Conservation (phyloP, 2,888 invertebrate genomes). For the Nomada ferruginata region DNA sequence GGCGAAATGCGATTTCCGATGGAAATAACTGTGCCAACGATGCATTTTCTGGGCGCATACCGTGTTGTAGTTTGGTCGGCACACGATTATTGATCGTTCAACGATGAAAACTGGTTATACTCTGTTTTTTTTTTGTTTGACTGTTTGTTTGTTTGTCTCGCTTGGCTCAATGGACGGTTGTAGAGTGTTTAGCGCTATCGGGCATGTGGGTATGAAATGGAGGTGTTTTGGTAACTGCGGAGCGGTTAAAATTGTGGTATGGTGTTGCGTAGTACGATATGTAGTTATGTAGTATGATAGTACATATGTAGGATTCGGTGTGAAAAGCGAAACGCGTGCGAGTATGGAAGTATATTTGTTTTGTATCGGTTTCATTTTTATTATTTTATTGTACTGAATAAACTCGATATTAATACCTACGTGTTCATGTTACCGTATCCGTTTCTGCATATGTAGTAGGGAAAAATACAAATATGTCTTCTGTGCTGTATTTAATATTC, state of each 20-base stretch:
- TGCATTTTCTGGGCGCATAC: slow-evolving; percentile 35
- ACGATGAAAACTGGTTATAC: not conserved
- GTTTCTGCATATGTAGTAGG: no score
- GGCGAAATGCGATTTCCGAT: slow-evolving; percentile 54
- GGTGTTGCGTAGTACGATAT: no score
- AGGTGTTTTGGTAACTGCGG: slow-evolving; percentile 12
- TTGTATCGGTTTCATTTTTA: no score
- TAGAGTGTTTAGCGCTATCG: not conserved
- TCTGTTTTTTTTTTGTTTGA: not conserved
- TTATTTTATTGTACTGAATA: no score
- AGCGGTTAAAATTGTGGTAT: slow-evolving; percentile 9
- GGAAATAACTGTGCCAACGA: slow-evolving; percentile 44
- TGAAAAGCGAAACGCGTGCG: no score
- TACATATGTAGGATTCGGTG: no score
- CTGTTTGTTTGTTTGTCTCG: not conserved
- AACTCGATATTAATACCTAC: no score
- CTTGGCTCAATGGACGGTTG: not conserved
- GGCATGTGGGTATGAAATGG: not conserved
- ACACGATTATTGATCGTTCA: slow-evolving; percentile 46
- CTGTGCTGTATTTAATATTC: no score
- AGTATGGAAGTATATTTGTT: no score
- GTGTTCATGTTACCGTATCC: no score
- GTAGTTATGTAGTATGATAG: no score
- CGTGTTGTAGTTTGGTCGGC: slow-evolving; percentile 5
- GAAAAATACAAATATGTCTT: no score